Base-by-base conservation (phyloP, 2,888 invertebrate genomes). In the Cartodere bifasciata region DNA sequence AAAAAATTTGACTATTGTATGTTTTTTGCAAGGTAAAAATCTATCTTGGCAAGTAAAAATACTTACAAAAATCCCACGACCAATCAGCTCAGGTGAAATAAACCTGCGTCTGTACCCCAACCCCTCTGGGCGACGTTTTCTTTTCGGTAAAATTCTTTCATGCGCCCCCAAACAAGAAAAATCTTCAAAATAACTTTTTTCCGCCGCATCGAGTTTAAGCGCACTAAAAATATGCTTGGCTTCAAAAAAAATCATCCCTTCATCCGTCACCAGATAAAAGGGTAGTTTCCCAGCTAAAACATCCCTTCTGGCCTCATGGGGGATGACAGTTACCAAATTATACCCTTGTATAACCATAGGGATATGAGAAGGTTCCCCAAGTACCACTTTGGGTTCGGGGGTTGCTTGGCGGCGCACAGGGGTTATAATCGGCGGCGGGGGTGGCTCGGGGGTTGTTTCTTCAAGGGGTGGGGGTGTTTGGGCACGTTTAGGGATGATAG, bases 161-260 rank as follows among this genome's bases (percentile, higher is more conserved):
- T 58, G 56, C 3, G 52, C 58, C 3, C 58, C 59, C 12, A 58
- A 37, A 33, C 57, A 55, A 10, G 52, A 45, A 42, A 53, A 58
- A 39, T 60, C 55, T 31, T 53, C 53, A 17, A 52, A 48, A 30
- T 46, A 46, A 23, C 48, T 47, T n/a, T 46, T 42, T 12, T 50
- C 67, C 1, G 74, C 72, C 44, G 73, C 68, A 39, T 73, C 74
- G 14, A 82, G 58, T 41, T 75, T 72, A 31, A 82, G 57, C 1
- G 79, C 80, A n/a, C 74, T 72, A 51, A 81, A 77, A 15, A 80
- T 76, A 48, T 81, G 79, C 35, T 80, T 63, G 0, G 81, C 80
- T 44, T 76, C 75, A 48, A 82, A 83, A 43, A 75, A 69, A 33
- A 72, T 70, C 16, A 82, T 73, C 4, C 54, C 51, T 37, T 65